Percentiles rank a stretch among this genome's conserved stretches.
Evolutionary conservation across 2,888 invertebrate species (phyloP).

Genomic region (Drosophila colorata): DNA sequence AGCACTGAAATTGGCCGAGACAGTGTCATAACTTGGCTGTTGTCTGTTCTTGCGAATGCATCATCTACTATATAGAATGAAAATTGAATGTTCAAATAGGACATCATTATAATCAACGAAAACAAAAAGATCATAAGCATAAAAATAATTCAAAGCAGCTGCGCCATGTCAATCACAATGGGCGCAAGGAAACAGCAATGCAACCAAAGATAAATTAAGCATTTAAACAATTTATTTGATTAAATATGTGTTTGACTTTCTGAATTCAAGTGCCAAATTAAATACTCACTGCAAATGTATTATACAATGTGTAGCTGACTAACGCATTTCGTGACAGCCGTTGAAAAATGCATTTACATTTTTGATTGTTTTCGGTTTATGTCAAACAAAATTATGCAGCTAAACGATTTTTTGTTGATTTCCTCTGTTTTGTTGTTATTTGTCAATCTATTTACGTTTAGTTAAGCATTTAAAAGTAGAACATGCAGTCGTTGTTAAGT

Average conservation of each 20-base stretch:
- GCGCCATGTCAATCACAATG: constrained; percentile 64
- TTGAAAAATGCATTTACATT: constrained; percentile 58
- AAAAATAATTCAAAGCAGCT: constrained; percentile 56
- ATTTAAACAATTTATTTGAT: constrained; percentile 57
- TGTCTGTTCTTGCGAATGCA: constrained; percentile 34
- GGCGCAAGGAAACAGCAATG: constrained; percentile 43
- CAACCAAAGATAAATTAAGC: constrained; percentile 54
- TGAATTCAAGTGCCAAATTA: constrained; percentile 45
- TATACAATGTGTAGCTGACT: constrained; percentile 39
- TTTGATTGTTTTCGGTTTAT: constrained; percentile 38
- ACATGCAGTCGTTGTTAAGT: background rate
- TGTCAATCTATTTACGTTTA: constrained; percentile 5
- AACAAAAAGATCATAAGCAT: constrained; percentile 13
- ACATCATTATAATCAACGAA: constrained; percentile 53
- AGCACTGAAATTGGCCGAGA: constrained; percentile 34
- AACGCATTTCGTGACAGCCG: constrained; percentile 60
- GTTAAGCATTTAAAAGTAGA: constrained; percentile 4
- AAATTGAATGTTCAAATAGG: constrained; percentile 43
- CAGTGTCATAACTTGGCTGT: constrained; percentile 33
- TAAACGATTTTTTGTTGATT: background rate
- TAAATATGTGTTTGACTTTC: constrained; percentile 24
- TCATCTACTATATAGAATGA: constrained; percentile 18
- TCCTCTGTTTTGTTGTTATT: constrained; percentile 4
- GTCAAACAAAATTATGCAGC: constrained; percentile 26
- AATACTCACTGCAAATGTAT: constrained; percentile 35